phyloP scores from a whole-genome alignment of 2,113 vertebrate species.

The Mus spicilegus region DNA sequence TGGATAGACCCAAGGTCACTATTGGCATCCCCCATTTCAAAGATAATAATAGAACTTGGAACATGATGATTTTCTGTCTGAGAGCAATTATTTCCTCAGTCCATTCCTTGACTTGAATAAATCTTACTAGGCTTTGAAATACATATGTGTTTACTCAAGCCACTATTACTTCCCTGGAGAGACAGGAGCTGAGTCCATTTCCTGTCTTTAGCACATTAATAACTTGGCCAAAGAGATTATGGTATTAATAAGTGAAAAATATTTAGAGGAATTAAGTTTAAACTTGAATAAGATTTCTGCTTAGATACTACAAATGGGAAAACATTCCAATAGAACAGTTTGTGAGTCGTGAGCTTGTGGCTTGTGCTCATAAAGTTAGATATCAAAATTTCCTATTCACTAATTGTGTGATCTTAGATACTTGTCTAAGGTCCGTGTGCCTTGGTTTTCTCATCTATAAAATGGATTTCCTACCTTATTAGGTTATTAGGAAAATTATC shows the following conservation, averaged over 20 bases:
- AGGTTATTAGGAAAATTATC: not conserved
- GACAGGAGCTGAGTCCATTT: not conserved
- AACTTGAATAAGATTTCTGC: slow-evolving; percentile 21
- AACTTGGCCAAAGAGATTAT: not conserved
- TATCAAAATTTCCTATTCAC: not conserved
- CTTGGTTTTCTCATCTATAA: slow-evolving; percentile 7
- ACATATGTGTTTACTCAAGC: not conserved
- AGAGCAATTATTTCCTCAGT: slow-evolving; percentile 69
- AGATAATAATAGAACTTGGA: slow-evolving; percentile 62
- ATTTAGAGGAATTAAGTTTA: slow-evolving; percentile 17
- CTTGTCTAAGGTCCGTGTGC: slow-evolving; percentile 6
- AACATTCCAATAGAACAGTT: not conserved
- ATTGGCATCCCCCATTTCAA: slow-evolving; percentile 59
- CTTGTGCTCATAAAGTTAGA: not conserved
- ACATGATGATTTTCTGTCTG: slow-evolving; percentile 73
- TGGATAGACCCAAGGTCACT: slow-evolving; percentile 64
- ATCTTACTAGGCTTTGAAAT: slow-evolving; percentile 62
- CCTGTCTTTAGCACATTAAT: slow-evolving; percentile 54
- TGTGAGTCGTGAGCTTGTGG: not conserved
- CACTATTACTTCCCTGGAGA: slow-evolving; percentile 17
- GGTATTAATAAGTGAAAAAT: not conserved
- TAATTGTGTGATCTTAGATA: not conserved
- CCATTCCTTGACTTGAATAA: slow-evolving; percentile 64
- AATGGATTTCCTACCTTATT: not conserved
- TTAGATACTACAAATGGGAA: not conserved